Evolutionary conservation across 2,113 vertebrate species (phyloP), one percentile per base, ranked within the genome.

Genomic region (Cavia aperea): DNA sequence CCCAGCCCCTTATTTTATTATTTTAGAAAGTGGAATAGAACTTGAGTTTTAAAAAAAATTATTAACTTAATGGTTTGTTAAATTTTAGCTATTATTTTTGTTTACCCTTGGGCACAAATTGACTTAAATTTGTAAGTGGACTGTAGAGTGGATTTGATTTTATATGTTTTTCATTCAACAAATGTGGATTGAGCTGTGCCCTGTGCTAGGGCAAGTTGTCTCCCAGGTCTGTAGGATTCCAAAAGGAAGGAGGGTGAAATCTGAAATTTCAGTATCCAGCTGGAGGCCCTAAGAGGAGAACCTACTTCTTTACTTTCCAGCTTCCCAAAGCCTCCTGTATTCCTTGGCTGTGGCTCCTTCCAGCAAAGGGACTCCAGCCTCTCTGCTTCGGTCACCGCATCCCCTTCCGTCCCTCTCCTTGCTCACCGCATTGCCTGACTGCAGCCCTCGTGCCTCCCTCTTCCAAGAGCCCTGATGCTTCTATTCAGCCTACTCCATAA

Each of bases 381-480:
- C n/a, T 19, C 14, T 7, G 12, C 68, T 15, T n/a, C 49, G 11
- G 12, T 54, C 54, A 7, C 16, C 4, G 13, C 26, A 5, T 1
- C 46, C 9, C 31, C 46, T 5, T 2, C 13, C 36, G 19, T 7
- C 75, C 33, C 36, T 72, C 85, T 26, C 29, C 65, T 21, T 23
- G 63, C 11, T 3, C 18, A 6, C n/a, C 16, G 0, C 1, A 15
- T 4, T 1, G 4, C 6, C 43, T 23, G 26, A 16, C 29, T 19
- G 3, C 0, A 2, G 21, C 15, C 9, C 29, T 33, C 49, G 66
- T 15, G 86, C 51, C 60, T 16, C 31, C 68, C 43, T 85, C 83
- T 33, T 63, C 12, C 0, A 54, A 81, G 29, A 31, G 31, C n/a
- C 24, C 24, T 81, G 43, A 7, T 31, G 81, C 31, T 89, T 54